These are phyloP conservation scores for Trissolcus japonicus DNA, from an alignment of 2,888 invertebrate genomes.

Conservation along the genomic window DNA sequence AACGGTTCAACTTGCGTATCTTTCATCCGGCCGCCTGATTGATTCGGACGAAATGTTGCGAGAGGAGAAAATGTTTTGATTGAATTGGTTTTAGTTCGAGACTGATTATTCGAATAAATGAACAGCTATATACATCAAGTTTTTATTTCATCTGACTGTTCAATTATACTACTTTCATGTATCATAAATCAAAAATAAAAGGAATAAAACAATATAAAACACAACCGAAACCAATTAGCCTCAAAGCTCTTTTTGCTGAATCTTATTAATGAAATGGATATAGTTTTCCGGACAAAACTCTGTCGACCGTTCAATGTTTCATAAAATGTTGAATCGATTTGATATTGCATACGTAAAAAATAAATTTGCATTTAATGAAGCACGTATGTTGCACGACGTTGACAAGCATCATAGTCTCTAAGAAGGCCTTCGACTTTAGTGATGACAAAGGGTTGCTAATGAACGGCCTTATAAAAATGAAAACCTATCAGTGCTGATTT, in stretches of 20 bases:
- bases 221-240: too few relatives aligned
- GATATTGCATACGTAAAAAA: too few relatives aligned
- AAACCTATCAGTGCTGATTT: slow-evolving; percentile 47
- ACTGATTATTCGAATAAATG: not conserved
- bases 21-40: slow-evolving; percentile 48
- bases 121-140: not conserved
- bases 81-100: too few relatives aligned
- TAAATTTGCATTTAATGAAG: too few relatives aligned
- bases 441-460: slow-evolving; percentile 31
- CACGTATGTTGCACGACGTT: not conserved
- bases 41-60: slow-evolving; percentile 20
- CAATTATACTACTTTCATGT: too few relatives aligned
- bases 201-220: too few relatives aligned
- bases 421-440: not conserved
- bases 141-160: not conserved
- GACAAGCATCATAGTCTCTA: slow-evolving; percentile 6
- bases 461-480: slow-evolving; percentile 27
- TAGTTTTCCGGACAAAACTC: too few relatives aligned
- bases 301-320: too few relatives aligned
- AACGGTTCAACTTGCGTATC: slow-evolving; percentile 48
- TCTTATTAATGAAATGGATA: too few relatives aligned
- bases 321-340: too few relatives aligned
- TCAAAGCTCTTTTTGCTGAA: too few relatives aligned
- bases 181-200: too few relatives aligned
- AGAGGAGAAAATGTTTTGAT: slow-evolving; percentile 2